These are phyloP conservation scores for Tetramorium parvispinum DNA, from an alignment of 1,140 invertebrate species.

Conservation along the genomic window DNA sequence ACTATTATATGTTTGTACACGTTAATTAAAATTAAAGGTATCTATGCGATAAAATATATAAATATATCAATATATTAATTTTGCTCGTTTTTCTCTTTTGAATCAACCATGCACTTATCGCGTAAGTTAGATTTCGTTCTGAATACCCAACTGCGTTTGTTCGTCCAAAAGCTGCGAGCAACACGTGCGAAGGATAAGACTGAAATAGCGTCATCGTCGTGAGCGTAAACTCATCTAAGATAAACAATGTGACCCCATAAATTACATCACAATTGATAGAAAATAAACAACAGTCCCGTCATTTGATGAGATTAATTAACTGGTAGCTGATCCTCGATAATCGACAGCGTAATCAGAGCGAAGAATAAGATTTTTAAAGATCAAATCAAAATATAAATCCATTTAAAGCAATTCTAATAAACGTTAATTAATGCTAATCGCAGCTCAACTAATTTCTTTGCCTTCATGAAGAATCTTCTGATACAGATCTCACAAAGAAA, in stretches of 20 bases:
- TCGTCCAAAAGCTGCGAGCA: background rate
- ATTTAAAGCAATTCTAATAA: background rate
- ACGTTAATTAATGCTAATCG: background rate
- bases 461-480: background rate
- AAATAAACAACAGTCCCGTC: constrained; percentile 14
- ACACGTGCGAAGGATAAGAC: constrained; percentile 4
- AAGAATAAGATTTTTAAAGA: background rate
- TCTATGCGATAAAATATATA: background rate
- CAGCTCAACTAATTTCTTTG: background rate
- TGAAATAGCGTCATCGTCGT: constrained; percentile 30
- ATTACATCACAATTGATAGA: constrained; percentile 32
- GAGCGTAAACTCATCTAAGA: constrained; percentile 9
- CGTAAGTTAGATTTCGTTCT: background rate
- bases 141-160: background rate
- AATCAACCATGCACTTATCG: background rate
- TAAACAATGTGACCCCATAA: constrained; percentile 30
- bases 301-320: constrained; percentile 18
- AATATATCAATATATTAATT: background rate
- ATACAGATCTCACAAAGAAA: background rate
- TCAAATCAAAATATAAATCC: background rate
- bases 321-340: background rate
- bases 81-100: background rate
- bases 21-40: constrained; percentile 1
- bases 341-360: background rate
- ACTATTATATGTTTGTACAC: background rate